Evolutionary conservation across 2,797 vertebrate genomes (phyloP).

Genomic region (Scomberomorus guttatus): DNA sequence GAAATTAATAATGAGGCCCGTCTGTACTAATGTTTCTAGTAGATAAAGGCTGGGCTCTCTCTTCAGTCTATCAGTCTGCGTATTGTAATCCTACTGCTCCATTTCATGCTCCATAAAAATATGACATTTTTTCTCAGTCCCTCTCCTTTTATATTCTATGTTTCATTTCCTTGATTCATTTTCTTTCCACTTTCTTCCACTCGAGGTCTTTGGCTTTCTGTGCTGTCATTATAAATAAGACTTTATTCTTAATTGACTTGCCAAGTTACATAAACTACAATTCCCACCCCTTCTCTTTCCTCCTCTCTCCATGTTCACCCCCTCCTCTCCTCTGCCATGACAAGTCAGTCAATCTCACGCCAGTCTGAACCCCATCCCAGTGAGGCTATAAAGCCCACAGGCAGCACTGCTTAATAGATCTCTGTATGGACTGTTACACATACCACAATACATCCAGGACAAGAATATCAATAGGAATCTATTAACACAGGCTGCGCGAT

Average conservation of each 20-base stretch:
- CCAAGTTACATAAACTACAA: not conserved
- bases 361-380: not conserved
- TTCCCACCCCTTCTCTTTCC: not conserved
- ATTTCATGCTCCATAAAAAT: slow-evolving; percentile 8
- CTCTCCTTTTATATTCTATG: not conserved
- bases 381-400: not conserved
- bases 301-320: not conserved
- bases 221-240: slow-evolving; percentile 2
- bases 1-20: no score
- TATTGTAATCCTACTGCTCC: not conserved
- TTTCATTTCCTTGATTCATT: not conserved
- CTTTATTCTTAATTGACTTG: slow-evolving; percentile 10
- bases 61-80: no score
- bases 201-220: not conserved
- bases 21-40: no score
- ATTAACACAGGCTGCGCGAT: not conserved
- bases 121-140: not conserved
- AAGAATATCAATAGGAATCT: not conserved
- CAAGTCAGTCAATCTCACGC: slow-evolving; percentile 7
- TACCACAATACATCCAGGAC: slow-evolving; percentile 6
- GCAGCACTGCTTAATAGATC: not conserved
- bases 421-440: not conserved
- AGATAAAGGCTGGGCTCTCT: not conserved
- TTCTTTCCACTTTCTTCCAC: not conserved
- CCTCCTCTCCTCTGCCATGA: not conserved